Conservation (phyloP, 2,888 invertebrate genomes). For the Tetragnatha montana region DNA sequence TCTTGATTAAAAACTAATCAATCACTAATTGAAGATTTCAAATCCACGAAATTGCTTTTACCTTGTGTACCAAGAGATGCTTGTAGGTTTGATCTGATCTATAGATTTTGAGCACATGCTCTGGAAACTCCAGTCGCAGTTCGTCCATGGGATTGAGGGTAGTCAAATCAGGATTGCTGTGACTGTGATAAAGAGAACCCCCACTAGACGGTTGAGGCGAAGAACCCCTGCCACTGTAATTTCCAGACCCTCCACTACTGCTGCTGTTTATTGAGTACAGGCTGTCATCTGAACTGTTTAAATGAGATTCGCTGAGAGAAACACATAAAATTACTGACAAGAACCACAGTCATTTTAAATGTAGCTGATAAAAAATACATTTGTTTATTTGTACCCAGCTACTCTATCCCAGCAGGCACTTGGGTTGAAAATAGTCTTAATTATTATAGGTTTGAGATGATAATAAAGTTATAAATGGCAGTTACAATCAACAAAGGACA, state of each 20-base stretch:
- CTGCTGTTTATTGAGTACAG: constrained; percentile 71
- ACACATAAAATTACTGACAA: background rate
- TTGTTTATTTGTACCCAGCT: background rate
- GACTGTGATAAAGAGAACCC: constrained; percentile 84
- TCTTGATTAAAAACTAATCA: background rate
- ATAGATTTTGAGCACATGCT: constrained; percentile 91
- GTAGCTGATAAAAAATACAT: background rate
- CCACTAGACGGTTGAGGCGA: constrained; percentile 59
- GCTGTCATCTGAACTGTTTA: constrained; percentile 73
- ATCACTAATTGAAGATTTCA: background rate
- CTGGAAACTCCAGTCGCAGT: constrained; percentile 73
- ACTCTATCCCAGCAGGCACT: background rate
- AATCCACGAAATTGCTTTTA: constrained; percentile 71
- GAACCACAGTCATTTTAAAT: too few species aligned
- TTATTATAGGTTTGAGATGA: too few species aligned
- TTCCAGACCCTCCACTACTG: constrained; percentile 68
- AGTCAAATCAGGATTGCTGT: constrained; percentile 89
- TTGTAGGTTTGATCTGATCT: constrained; percentile 98
- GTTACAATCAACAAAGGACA: too few species aligned
- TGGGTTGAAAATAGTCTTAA: too few species aligned
- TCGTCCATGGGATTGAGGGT: constrained; percentile 70
- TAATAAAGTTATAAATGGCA: too few species aligned
- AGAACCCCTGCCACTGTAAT: constrained; percentile 61
- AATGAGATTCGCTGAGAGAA: constrained; percentile 72
- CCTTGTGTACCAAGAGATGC: constrained; percentile 96